Conservation (phyloP, 2,797 vertebrate species). For the Trichosurus vulpecula region DNA sequence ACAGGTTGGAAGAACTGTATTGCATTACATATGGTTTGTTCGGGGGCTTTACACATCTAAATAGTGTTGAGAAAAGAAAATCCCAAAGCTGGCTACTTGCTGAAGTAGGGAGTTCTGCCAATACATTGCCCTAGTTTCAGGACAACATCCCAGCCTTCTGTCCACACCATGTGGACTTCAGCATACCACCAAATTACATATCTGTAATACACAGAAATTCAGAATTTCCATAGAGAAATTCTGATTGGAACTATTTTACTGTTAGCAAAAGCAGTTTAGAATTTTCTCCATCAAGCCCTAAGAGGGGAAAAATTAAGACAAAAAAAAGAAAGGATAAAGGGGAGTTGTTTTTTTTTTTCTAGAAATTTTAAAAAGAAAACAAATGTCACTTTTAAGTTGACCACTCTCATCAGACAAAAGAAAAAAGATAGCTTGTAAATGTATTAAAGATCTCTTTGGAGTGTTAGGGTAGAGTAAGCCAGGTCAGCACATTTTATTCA, state of each 20-base stretch:
- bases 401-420: neutral
- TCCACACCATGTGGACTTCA: slow-evolving; percentile 2
- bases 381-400: neutral
- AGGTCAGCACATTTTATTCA: neutral
- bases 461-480: neutral
- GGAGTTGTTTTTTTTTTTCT: neutral
- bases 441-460: neutral
- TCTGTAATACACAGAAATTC: slow-evolving; percentile 11
- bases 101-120: neutral
- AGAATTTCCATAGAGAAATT: neutral
- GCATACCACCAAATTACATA: slow-evolving; percentile 24
- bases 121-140: neutral
- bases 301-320: slow-evolving; percentile 5
- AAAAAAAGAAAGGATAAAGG: neutral
- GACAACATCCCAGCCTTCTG: neutral
- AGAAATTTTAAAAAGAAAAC: neutral
- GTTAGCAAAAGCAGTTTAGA: slow-evolving; percentile 39
- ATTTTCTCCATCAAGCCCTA: neutral
- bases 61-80: neutral
- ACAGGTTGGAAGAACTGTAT: neutral
- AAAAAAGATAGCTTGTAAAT: neutral
- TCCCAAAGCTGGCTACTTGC: neutral
- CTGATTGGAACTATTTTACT: neutral
- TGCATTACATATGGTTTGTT: neutral
- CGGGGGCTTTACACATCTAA: slow-evolving; percentile 27